A percentile compares a stretch with the other conserved stretches of the same genome.
Conservation (phyloP, 2,797 vertebrate species). For the Muscicapa striata region DNA sequence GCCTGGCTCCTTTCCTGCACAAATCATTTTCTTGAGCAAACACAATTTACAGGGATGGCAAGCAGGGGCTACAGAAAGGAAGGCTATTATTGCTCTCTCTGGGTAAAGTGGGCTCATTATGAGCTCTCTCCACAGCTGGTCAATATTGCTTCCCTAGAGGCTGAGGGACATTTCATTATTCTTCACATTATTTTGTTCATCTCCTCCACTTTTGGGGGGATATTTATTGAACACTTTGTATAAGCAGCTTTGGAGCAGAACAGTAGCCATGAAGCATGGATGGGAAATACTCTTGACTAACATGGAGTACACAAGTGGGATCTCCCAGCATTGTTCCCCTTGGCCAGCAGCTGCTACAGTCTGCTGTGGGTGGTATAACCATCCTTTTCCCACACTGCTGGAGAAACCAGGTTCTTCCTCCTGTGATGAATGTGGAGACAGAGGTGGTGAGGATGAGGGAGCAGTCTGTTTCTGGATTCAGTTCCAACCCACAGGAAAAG, state of each 20-base stretch:
- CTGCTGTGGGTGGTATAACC: not conserved
- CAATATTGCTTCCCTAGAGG: slow-evolving; percentile 45
- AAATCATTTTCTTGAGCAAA: slow-evolving; percentile 59
- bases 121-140: slow-evolving; percentile 40
- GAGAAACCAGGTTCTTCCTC: not conserved
- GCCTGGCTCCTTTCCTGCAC: slow-evolving; percentile 19
- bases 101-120: slow-evolving; percentile 53
- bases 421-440: rapidly evolving
- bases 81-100: slow-evolving; percentile 44
- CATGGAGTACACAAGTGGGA: not conserved
- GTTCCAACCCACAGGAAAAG: not conserved
- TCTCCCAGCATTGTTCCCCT: not conserved
- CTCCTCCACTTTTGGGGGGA: not conserved
- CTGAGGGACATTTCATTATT: slow-evolving; percentile 56
- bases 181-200: slow-evolving; percentile 31
- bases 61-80: not conserved
- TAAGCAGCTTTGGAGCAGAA: slow-evolving; percentile 17
- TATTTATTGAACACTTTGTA: slow-evolving; percentile 30
- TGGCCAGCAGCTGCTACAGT: not conserved
- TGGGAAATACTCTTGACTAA: not conserved
- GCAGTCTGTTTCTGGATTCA: not conserved
- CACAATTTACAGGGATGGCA: not conserved
- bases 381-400: not conserved
- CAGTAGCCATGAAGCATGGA: not conserved
- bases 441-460: not conserved